These are phyloP conservation scores for Sisyra terminalis DNA, from an alignment of 2,888 invertebrate species.

Conservation along the genomic window DNA sequence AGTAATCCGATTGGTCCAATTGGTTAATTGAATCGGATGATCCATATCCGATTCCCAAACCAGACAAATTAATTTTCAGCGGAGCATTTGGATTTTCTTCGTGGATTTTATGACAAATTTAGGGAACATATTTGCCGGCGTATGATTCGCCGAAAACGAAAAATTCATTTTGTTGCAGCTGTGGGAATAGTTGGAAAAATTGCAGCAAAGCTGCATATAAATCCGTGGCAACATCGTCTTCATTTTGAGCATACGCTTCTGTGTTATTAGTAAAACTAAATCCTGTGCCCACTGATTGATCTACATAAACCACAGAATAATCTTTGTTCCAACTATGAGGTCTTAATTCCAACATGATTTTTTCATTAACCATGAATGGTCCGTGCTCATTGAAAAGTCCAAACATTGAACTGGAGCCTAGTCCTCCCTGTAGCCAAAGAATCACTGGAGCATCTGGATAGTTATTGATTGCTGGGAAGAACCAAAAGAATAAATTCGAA, in stretches of 20 bases:
- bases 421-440: slow-evolving; percentile 77
- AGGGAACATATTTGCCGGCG: no score
- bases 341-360: slow-evolving; percentile 31
- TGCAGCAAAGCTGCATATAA: slow-evolving; percentile 61
- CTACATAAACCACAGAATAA: slow-evolving; percentile 74
- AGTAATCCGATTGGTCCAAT: slow-evolving; percentile 53
- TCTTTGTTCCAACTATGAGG: no score
- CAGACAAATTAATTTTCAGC: slow-evolving; percentile 50
- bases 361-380: slow-evolving; percentile 40
- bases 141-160: no score
- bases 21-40: slow-evolving; percentile 65
- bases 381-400: slow-evolving; percentile 77
- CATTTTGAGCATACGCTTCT: slow-evolving; percentile 61
- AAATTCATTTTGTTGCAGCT: slow-evolving; percentile 52
- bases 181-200: slow-evolving; percentile 70
- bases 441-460: no score
- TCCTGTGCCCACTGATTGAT: slow-evolving; percentile 87
- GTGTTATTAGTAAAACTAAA: slow-evolving; percentile 72
- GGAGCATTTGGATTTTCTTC: slow-evolving; percentile 38
- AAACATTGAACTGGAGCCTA: slow-evolving; percentile 62
- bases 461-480: no score
- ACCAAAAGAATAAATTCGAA: slow-evolving; percentile 86
- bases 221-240: slow-evolving; percentile 65
- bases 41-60: slow-evolving; percentile 65
- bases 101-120: slow-evolving; percentile 52